Conservation (phyloP, 2,797 vertebrate species). For the Peromyscus aztecus region DNA sequence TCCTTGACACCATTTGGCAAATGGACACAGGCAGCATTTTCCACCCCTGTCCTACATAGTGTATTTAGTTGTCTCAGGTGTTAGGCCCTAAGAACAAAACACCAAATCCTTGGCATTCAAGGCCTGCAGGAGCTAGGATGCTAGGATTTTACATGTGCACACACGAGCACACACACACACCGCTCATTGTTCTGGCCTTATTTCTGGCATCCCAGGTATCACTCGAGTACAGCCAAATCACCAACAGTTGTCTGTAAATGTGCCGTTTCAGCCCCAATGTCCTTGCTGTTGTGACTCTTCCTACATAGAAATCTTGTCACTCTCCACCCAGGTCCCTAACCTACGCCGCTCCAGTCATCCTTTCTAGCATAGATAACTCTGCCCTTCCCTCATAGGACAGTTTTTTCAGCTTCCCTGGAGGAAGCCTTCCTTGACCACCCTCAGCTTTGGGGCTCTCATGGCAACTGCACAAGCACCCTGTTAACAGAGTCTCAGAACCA, state of each 20-base stretch:
- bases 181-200: neutral
- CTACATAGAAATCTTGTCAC: neutral
- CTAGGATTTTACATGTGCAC: neutral
- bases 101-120: neutral
- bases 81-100: neutral
- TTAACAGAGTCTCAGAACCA: neutral
- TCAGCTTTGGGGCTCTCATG: neutral
- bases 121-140: neutral
- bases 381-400: neutral
- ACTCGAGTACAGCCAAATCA: neutral
- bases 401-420: neutral
- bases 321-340: neutral
- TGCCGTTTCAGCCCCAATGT: neutral
- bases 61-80: neutral
- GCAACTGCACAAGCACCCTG: neutral
- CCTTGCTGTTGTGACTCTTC: neutral
- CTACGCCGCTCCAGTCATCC: too few species aligned
- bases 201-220: neutral
- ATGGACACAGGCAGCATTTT: constrained; percentile 62
- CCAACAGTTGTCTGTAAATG: neutral
- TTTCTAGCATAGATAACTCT: neutral
- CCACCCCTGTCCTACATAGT: neutral
- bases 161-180: neutral
- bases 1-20: neutral
- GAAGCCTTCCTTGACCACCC: neutral